These are phyloP conservation scores for Eptesicus fuscus DNA, from an alignment of 2,113 vertebrate species.

Conservation along the genomic window DNA sequence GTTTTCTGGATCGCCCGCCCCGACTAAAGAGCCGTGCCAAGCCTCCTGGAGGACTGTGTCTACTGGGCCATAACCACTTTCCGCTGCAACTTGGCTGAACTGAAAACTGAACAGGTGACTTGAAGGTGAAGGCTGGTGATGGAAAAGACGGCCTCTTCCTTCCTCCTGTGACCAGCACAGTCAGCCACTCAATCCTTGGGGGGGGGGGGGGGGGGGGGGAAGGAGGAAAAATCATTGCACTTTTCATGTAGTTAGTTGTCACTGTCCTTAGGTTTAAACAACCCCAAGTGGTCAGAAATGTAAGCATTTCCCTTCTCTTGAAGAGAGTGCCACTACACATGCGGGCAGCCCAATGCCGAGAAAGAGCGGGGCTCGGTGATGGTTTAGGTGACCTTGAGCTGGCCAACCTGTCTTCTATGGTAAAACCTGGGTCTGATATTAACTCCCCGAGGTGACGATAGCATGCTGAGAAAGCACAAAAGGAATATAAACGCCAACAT, in stretches of 20 bases:
- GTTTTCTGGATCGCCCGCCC: background rate
- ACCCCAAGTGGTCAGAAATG: background rate
- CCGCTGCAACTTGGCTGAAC: constrained; percentile 35
- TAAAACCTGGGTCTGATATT: background rate
- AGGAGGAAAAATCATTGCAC: background rate
- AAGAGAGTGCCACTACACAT: accelerated
- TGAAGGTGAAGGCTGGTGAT: constrained; percentile 43
- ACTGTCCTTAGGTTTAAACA: background rate
- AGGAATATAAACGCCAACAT: background rate
- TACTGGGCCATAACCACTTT: constrained; percentile 14
- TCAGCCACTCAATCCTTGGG: background rate
- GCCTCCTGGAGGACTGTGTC: background rate
- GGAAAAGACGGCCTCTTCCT: constrained; percentile 42
- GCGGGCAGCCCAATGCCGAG: background rate
- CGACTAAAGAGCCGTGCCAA: background rate
- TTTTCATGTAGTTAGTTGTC: background rate
- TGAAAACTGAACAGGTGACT: constrained; percentile 59
- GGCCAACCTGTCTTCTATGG: background rate
- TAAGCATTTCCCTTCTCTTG: background rate
- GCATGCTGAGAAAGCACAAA: background rate
- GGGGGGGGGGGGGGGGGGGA: accelerated
- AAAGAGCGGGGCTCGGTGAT: background rate
- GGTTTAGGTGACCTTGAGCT: background rate
- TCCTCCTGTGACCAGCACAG: background rate
- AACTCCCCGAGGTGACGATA: background rate